Base-by-base conservation (phyloP, 2,797 vertebrate species). In the Arvicola amphibius region DNA sequence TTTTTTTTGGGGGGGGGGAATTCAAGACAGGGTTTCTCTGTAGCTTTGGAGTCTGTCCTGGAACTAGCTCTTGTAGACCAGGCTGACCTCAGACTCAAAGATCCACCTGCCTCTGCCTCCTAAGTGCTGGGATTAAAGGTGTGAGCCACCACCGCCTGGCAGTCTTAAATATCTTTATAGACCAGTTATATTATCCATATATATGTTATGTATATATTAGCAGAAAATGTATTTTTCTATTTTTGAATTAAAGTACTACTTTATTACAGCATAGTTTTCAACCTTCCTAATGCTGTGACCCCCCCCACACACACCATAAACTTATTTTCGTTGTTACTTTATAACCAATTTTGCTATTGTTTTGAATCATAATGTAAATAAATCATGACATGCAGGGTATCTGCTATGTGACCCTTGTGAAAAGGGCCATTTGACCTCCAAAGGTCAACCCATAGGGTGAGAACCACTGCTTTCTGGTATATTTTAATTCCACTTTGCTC, bases 401-500 rank as follows among this genome's bases (percentile, higher is more conserved):
- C 29, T 85, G 29, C 21, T 34, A 32, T 65, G 61, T 46, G 59
- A 32, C 80, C 16, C 37, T 43, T 65, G 51, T 56, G 78, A 56
- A 80, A 80, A 12, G 29, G 34, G 34, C n/a, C 34, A 73, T 73
- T 69, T n/a, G 34, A 69, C n/a, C n/a, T 73, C 21, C 21, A n/a
- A n/a, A n/a, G 67, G 51, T 10, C 6, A 10, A 27, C 53, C n/a
- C 5, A 85, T 11, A 67, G 43, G 43, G 13, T 48, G 83, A 67
- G 40, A 67, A 25, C 19, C 46, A 32, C 29, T 67, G 61, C 95
- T 84, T 40, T 81, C 37, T 76, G 59, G 43, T 94, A 46, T 94
- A 61, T 96, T 98, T 98, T 96, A 96, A 94, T 89, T 73, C 95
- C 83, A 92, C 0, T 96, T 95, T 97, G 92, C 93, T 97, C 88